Evolutionary conservation across 2,888 invertebrate species (phyloP), one percentile per base, ranked within the genome.

Genomic region (Stratiomys singularior): DNA sequence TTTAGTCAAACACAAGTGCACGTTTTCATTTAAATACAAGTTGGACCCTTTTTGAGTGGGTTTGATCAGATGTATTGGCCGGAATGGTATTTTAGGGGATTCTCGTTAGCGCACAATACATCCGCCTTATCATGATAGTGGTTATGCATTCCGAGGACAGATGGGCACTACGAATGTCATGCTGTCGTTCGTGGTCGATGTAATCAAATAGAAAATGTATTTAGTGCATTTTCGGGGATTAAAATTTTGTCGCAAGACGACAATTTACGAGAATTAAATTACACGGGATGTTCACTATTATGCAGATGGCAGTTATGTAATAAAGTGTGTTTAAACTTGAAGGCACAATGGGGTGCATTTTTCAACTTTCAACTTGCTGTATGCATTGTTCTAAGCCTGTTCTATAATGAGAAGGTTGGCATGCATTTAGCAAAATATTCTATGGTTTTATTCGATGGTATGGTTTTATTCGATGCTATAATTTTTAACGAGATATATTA

Each of bases 1-100:
- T 37, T 74, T 60, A 58, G 74, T 74, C 74, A 74, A 74, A 74
- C 37, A 74, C 74, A 58, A 74, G 37, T 58, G 74, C 74, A 74
- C 74, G 74, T 58, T 74, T 72, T 30, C 37, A n/a, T 58, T 58
- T 58, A 23, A 13, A 21, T 23, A n/a, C 27, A 37, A 37, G 11
- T 21, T 58, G 21, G 23, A 28, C 28, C 23, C 37, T 74, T 74
- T 58, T 74, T n/a, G 21, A 25, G 56, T 18, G 46, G 1, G 23
- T 23, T 21, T 25, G 46, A 21, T 30, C 66, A 21, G 46, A 47
- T 18, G 4, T 46, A 69, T 47, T 44, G 23, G 30, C 21, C 37
- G 46, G n/a, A 37, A 46, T 15, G 21, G 46, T 25, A 69, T 25
- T 46, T 69, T 25, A 5, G 23, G 46, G 69, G 15, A 47, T 66